A percentile compares a stretch with the other conserved stretches of the same genome.
Evolutionary conservation across 2,888 invertebrate species (phyloP).

Genomic region (Lepeophtheirus nordmannii): DNA sequence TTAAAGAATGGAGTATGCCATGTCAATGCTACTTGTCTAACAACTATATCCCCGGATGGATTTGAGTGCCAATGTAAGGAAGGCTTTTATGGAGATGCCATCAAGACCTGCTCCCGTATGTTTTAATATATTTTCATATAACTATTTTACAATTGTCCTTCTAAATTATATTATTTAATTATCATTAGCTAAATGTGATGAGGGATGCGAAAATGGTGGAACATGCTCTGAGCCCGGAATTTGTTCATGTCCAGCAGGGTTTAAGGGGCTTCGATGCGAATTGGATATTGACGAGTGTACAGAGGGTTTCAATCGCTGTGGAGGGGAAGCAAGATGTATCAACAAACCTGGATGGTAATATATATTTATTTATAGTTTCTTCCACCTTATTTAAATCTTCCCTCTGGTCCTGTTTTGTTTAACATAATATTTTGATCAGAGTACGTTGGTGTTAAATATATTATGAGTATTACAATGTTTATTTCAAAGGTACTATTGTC

Average conservation of each 20-base stretch:
- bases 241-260: conserved; percentile 65
- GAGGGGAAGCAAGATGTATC: conserved; percentile 58
- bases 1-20: conserved; percentile 56
- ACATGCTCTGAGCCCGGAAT: conserved; percentile 56
- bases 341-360: conserved; percentile 43
- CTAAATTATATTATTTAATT: conserved; percentile 1
- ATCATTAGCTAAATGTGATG: conserved; percentile 57
- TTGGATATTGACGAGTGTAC: conserved; percentile 72
- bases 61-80: conserved; percentile 56
- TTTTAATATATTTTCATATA: conserved; percentile 29
- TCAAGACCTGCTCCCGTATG: conserved; percentile 58
- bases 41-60: conserved; percentile 53
- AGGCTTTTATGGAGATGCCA: conserved; percentile 60
- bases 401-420: too few species aligned
- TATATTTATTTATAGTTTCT: neutral
- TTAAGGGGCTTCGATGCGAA: conserved; percentile 65
- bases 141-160: neutral
- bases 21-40: conserved; percentile 57
- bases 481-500: conserved; percentile 58
- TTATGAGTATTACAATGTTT: too few species aligned
- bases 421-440: too few species aligned
- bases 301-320: conserved; percentile 52
- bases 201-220: conserved; percentile 68
- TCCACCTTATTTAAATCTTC: neutral
- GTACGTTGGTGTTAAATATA: too few species aligned